phyloP scores from a whole-genome alignment of 2,113 vertebrate species.

The Maccullochella peelii region DNA sequence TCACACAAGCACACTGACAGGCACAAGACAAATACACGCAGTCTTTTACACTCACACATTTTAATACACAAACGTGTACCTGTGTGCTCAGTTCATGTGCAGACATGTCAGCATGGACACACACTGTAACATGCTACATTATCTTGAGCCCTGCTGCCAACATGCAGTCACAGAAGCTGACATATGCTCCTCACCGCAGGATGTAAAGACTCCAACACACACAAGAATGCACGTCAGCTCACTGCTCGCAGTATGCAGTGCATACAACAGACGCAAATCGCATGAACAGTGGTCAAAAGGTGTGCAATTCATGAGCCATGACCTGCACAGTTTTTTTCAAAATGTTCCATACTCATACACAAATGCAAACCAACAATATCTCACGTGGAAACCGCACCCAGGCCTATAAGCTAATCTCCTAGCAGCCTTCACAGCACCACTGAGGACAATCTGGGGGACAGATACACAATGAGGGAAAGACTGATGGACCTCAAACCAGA shows the following conservation, averaged over 20 bases:
- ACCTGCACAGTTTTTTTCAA: neutral
- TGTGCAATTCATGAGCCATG: neutral
- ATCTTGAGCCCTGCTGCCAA: slow-evolving; percentile 40
- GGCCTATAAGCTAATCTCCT: slow-evolving; percentile 24
- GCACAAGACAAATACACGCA: slow-evolving; percentile 26
- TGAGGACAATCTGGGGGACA: slow-evolving; percentile 6
- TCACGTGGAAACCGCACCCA: neutral
- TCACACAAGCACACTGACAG: slow-evolving; percentile 38
- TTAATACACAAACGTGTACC: neutral
- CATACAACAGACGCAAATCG: slow-evolving; percentile 10
- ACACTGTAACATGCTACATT: slow-evolving; percentile 25
- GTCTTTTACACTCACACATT: neutral
- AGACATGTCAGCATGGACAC: slow-evolving; percentile 10
- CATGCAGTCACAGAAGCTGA: slow-evolving; percentile 54
- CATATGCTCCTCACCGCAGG: slow-evolving; percentile 78
- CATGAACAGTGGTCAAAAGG: neutral
- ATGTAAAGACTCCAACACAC: slow-evolving; percentile 50
- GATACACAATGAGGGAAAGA: neutral
- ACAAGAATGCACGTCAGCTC: slow-evolving; percentile 23
- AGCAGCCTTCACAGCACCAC: slow-evolving; percentile 16
- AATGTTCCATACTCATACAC: neutral
- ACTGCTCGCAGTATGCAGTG: slow-evolving; percentile 14
- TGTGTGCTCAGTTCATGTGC: neutral
- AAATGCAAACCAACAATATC: neutral
- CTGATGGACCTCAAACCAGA: neutral